Evolutionary conservation across 2,797 vertebrate genomes (phyloP).

Genomic region (Onychomys leucogaster): DNA sequence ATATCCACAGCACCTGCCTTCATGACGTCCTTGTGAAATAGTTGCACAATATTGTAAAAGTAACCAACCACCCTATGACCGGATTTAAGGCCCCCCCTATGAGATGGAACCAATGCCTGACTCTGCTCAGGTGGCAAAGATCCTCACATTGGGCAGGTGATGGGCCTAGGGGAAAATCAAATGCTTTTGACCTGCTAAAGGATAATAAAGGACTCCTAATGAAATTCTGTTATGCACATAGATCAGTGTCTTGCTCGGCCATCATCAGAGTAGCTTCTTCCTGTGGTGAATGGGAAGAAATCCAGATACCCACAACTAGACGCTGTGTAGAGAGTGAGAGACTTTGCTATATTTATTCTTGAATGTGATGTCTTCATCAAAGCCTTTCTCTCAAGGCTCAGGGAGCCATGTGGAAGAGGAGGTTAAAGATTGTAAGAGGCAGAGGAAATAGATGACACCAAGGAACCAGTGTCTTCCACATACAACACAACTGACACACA

Average conservation of each 20-base stretch:
- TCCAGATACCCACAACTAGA: background rate
- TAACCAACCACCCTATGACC: background rate
- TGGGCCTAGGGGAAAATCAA: background rate
- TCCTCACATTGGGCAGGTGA: background rate
- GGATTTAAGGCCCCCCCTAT: background rate
- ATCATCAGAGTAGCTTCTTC: background rate
- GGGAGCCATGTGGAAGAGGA: background rate
- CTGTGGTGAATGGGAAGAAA: background rate
- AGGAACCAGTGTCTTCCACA: background rate
- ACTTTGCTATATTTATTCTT: background rate
- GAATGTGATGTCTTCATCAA: background rate
- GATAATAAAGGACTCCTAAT: background rate
- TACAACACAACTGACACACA: background rate
- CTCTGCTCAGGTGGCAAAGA: background rate
- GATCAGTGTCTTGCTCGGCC: background rate
- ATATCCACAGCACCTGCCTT: too few species aligned
- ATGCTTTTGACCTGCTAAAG: too few species aligned
- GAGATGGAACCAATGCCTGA: background rate
- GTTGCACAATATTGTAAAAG: background rate
- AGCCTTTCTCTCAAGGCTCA: background rate
- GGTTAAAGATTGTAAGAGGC: background rate
- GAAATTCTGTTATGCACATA: background rate
- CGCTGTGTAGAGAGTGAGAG: background rate
- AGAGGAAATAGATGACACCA: background rate
- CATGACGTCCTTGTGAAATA: background rate